phyloP scores from a whole-genome alignment of 2,888 invertebrate species.

The Metacarcinus magister region DNA sequence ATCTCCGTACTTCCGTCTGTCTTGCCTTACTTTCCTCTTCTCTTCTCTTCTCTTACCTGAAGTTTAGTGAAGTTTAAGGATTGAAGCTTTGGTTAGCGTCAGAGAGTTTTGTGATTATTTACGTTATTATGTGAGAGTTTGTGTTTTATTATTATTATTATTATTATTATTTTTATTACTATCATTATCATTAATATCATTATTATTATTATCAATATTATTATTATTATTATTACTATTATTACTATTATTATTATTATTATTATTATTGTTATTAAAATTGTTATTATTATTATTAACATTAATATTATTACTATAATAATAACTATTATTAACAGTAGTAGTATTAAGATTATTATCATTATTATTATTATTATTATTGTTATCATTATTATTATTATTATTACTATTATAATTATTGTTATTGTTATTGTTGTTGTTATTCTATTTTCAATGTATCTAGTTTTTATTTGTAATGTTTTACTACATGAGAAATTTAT shows the following conservation, averaged over 20 bases:
- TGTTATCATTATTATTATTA: slow-evolving; percentile 4
- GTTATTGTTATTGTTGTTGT: background rate
- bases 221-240: background rate
- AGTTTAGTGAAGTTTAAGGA: background rate
- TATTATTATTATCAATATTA: background rate
- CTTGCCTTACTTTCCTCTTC: background rate
- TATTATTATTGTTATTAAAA: background rate
- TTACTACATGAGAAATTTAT: background rate
- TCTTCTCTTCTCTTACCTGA: background rate
- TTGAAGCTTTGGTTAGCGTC: background rate
- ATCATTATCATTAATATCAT: background rate
- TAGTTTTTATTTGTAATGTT: background rate
- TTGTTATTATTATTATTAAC: background rate
- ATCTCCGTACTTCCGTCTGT: background rate
- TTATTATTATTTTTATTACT: background rate
- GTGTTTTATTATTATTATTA: too few species aligned
- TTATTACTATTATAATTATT: background rate
- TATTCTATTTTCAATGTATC: background rate
- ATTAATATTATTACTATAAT: background rate
- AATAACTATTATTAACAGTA: background rate
- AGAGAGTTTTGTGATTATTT: too few species aligned
- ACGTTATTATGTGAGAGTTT: too few species aligned
- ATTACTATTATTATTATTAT: slow-evolving; percentile 50
- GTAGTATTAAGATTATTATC: background rate
- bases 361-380: background rate